These are phyloP conservation scores for Acrossocheilus fasciatus DNA, from an alignment of 2,797 vertebrate genomes.

Conservation along the genomic window DNA sequence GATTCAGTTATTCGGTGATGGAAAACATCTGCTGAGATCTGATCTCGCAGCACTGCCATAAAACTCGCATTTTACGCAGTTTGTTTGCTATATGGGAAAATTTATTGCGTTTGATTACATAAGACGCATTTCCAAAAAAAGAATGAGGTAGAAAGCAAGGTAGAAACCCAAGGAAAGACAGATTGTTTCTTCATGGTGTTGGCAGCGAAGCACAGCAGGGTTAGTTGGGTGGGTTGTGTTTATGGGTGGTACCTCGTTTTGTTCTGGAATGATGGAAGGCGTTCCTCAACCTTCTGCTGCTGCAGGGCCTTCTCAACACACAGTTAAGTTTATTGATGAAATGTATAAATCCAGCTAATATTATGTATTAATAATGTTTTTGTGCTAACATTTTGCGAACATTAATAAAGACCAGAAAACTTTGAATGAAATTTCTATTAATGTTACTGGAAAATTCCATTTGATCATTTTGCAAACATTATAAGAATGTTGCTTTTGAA, in stretches of 20 bases:
- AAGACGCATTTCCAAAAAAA: constrained; percentile 9
- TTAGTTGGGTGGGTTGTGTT: background rate
- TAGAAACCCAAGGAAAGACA: background rate
- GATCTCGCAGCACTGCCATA: constrained; percentile 12
- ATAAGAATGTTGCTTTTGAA: too few relatives aligned
- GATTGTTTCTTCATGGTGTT: background rate
- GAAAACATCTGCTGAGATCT: constrained; percentile 19
- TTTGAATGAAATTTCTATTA: too few relatives aligned
- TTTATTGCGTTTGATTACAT: background rate
- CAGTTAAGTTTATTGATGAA: background rate
- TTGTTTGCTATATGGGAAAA: constrained; percentile 19
- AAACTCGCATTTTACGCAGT: constrained; percentile 21
- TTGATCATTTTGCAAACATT: too few relatives aligned
- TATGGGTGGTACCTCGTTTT: constrained; percentile 38
- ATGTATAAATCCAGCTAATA: background rate
- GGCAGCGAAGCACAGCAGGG: background rate
- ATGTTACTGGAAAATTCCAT: too few relatives aligned
- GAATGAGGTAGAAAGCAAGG: background rate
- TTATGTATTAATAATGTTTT: too few relatives aligned
- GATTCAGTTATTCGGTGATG: background rate
- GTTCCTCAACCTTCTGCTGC: constrained; percentile 1
- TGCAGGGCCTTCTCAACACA: background rate
- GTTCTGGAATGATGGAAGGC: constrained; percentile 8
- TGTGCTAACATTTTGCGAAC: too few relatives aligned
- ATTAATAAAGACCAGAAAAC: background rate